phyloP scores from a whole-genome alignment of 2,797 vertebrate genomes.

The Garrulus glandarius region DNA sequence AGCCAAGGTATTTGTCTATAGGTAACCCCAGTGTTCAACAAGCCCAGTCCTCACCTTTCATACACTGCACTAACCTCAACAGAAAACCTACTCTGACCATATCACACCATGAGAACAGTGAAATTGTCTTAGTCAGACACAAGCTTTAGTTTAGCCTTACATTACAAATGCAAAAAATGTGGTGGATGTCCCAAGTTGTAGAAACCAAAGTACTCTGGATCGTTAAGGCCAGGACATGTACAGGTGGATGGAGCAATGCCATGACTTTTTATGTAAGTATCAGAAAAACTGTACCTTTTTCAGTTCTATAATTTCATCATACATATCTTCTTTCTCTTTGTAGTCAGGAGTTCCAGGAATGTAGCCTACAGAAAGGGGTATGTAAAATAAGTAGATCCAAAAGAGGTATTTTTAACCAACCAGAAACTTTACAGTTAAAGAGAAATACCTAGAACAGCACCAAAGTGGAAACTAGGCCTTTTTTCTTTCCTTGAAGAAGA shows the following conservation, averaged over 20 bases:
- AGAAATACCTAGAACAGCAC: background rate
- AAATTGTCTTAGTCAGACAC: background rate
- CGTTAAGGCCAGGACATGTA: background rate
- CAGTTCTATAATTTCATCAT: constrained; percentile 89
- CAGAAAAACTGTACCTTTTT: constrained; percentile 83
- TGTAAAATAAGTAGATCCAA: background rate
- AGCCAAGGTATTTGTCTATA: background rate
- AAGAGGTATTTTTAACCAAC: background rate
- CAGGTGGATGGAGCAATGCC: background rate
- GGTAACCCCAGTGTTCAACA: background rate
- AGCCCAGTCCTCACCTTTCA: background rate
- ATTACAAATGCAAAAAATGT: background rate
- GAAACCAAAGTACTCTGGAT: background rate
- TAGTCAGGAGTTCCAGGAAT: constrained; percentile 75
- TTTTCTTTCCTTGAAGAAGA: background rate
- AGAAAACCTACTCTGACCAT: background rate
- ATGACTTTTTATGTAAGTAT: background rate
- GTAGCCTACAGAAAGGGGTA: constrained; percentile 74
- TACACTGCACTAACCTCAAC: background rate
- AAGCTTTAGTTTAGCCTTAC: background rate
- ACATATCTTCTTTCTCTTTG: constrained; percentile 93
- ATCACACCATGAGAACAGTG: background rate
- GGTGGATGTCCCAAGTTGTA: background rate
- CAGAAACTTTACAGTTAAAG: background rate
- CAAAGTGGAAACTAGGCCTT: background rate